Percentiles rank a stretch among this genome's conserved stretches.
These are phyloP conservation scores for Melanotaenia boesemani DNA, from an alignment of 2,797 vertebrate species.

Conservation along the genomic window DNA sequence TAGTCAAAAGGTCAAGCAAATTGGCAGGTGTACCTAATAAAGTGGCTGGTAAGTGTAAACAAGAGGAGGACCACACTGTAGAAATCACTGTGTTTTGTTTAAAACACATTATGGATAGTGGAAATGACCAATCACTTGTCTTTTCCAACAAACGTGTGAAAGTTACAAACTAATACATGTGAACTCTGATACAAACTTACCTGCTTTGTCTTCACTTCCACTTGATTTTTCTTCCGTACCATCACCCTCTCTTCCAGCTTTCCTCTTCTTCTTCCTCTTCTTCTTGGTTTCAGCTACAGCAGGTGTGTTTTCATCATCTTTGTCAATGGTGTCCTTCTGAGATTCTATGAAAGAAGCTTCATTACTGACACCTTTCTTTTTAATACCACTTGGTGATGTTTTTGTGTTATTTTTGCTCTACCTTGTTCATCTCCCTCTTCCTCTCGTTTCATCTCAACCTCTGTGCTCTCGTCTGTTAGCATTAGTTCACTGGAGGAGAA, in stretches of 20 bases:
- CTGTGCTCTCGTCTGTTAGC: neutral
- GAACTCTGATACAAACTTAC: neutral
- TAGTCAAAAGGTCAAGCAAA: too few species aligned
- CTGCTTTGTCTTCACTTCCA: neutral
- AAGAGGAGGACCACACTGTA: neutral
- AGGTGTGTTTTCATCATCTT: slow-evolving; percentile 36
- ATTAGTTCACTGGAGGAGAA: neutral
- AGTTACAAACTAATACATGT: neutral
- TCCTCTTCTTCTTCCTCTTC: slow-evolving; percentile 20
- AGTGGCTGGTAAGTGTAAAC: too few species aligned
- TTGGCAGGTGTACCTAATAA: too few species aligned
- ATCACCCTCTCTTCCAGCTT: neutral
- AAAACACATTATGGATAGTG: neutral
- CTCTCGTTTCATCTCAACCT: neutral
- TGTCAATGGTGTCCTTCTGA: slow-evolving; percentile 33
- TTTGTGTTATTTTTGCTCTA: neutral
- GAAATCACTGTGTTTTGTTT: neutral
- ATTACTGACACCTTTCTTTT: too few species aligned
- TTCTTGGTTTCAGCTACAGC: slow-evolving; percentile 51
- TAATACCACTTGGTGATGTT: neutral
- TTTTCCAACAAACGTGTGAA: neutral
- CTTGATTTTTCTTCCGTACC: neutral
- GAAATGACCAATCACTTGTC: neutral
- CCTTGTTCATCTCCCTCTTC: slow-evolving; percentile 1
- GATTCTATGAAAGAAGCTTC: slow-evolving; percentile 24